Base-by-base conservation (phyloP, 2,888 invertebrate genomes). In the Cepaea hortensis region DNA sequence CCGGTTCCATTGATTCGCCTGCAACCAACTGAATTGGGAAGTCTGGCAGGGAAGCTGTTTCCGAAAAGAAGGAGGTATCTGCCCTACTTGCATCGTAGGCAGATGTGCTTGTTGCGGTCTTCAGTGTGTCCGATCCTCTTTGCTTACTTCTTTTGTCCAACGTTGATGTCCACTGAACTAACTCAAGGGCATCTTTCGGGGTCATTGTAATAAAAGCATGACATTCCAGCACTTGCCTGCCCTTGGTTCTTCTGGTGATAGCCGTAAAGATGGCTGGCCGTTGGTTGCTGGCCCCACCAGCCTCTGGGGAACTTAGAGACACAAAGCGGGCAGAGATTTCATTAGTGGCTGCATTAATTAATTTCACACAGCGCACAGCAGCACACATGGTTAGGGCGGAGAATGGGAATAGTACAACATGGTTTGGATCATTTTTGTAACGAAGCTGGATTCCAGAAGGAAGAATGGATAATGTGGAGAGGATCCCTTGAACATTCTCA, bases 151-250 rank as follows among this genome's bases (percentile, higher is more conserved):
- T 62, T 23, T 89, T 88, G 84, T 92, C 92, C 3, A 91, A 90
- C 11, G 88, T 77, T n/a, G 91, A 90, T 3, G 92, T 91, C 35
- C 98, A 98, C 92, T 98, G 96, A 90, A 99, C 99, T 93, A 99
- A 96, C 91, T 99, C 99, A 95, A 99, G 98, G 89, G 99, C 99
- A 80, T 99, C 99, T 94, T 98, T 97, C 95, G 98, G 98, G 87
- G 98, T 96, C 92, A 91, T 90, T 87, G 93, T 92, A 9, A 94
- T 89, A 89, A 94, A 94, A 7, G 92, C 93, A 87, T 94, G 94
- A 87, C 94, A 94, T 87, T 94, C 94, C 15, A 94, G 89, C 4
- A 94, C 92, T 88, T 93, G 93, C n/a, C 92, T 87, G 7, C 94
- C 94, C 73, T 91, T 91, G 18, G 92, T 92, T 7, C 94, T 90